A percentile compares a stretch with the other conserved stretches of the same genome.
Conservation (phyloP, 1,140 invertebrate species). For the Drosophila ambigua region DNA sequence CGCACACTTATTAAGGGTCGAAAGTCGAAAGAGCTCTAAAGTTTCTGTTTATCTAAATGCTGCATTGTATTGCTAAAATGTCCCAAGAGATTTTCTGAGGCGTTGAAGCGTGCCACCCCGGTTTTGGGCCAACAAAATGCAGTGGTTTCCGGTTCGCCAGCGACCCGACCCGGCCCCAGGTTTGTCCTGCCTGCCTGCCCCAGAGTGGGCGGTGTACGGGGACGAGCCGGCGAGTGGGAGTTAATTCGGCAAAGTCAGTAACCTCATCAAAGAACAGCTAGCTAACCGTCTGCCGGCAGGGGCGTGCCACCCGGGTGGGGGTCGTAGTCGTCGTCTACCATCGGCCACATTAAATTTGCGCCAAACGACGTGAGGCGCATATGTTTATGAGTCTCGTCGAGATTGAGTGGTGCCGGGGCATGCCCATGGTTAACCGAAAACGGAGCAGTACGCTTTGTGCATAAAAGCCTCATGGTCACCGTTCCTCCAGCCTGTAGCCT, state of each 20-base stretch:
- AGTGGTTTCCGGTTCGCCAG: constrained; percentile 79
- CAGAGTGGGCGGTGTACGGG: background rate
- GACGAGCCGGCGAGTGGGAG: constrained; percentile 53
- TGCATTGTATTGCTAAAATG: constrained; percentile 75
- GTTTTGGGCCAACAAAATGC: constrained; percentile 74
- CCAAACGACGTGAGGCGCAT: constrained; percentile 81
- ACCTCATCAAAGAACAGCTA: constrained; percentile 79
- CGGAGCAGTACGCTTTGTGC: constrained; percentile 76
- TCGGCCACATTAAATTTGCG: constrained; percentile 80
- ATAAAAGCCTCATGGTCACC: constrained; percentile 76
- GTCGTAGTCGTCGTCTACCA: constrained; percentile 36
- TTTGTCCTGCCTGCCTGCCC: background rate
- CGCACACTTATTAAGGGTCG: constrained; percentile 9
- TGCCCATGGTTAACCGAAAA: constrained; percentile 83
- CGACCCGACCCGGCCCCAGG: constrained; percentile 35
- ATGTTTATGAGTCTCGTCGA: constrained; percentile 83
- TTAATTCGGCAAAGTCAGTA: constrained; percentile 83
- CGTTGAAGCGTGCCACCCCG: constrained; percentile 77
- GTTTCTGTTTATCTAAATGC: constrained; percentile 77
- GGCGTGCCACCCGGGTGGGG: constrained; percentile 13
- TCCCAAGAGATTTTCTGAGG: constrained; percentile 77
- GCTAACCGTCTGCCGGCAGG: constrained; percentile 60
- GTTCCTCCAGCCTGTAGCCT: constrained; percentile 17
- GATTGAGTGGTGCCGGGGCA: constrained; percentile 70
- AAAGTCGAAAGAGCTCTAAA: constrained; percentile 56